Evolutionary conservation across 2,113 vertebrate genomes (phyloP).

Genomic region (Protobothrops mucrosquamatus): DNA sequence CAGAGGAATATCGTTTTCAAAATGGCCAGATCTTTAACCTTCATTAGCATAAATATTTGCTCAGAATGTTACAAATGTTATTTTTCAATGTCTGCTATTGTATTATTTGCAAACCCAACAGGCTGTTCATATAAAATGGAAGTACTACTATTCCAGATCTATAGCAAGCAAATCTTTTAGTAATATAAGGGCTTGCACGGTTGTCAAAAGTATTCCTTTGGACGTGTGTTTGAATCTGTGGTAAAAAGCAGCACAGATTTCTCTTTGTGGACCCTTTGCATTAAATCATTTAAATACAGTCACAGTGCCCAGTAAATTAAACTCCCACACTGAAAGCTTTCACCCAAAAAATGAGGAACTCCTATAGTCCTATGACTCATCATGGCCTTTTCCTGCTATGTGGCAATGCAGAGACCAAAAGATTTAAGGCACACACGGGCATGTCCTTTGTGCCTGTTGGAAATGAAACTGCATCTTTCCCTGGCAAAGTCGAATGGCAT

Average conservation of each 20-base stretch:
- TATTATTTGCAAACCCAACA: constrained; percentile 37
- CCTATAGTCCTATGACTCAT: not conserved
- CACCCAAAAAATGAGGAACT: not conserved
- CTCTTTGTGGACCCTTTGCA: constrained; percentile 12
- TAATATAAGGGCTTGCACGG: constrained; percentile 14
- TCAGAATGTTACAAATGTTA: constrained; percentile 53
- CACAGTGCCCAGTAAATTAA: not conserved
- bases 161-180: constrained; percentile 5
- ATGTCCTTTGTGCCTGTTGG: not conserved
- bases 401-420: not conserved
- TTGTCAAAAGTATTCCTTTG: constrained; percentile 39
- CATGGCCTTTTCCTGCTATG: not conserved
- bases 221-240: not conserved
- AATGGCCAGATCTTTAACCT: constrained; percentile 61
- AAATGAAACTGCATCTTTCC: not conserved
- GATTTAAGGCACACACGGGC: not conserved
- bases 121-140: constrained; percentile 24
- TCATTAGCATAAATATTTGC: constrained; percentile 70
- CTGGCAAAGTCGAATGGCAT: not conserved
- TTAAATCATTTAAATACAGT: not conserved
- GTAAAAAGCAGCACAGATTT: constrained; percentile 45
- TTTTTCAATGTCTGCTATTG: constrained; percentile 41
- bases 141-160: constrained; percentile 21
- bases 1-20: constrained; percentile 60
- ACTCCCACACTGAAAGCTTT: not conserved